Conservation (phyloP, 2,888 invertebrate genomes). For the Apocheima hispidaria region DNA sequence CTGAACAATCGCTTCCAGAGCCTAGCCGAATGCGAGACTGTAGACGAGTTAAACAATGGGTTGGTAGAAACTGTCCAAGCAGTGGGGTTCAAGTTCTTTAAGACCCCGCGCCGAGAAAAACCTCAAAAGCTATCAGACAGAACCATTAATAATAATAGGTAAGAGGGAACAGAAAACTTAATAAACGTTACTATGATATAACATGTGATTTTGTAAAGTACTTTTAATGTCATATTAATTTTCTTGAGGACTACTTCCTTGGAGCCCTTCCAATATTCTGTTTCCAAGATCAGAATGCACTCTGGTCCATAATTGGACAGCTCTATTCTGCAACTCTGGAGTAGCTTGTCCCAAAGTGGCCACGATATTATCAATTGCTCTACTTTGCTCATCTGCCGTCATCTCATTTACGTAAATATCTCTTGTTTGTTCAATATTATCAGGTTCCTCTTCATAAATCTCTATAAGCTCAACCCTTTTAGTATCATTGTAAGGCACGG, state of each 20-base stretch:
- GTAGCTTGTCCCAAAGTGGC: constrained; percentile 89
- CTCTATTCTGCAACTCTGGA: background rate
- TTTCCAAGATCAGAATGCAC: background rate
- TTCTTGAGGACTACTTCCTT: background rate
- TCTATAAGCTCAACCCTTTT: background rate
- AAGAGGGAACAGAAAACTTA: too few relatives aligned
- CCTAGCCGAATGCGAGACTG: too few relatives aligned
- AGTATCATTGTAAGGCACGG: constrained; percentile 89
- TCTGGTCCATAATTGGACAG: background rate
- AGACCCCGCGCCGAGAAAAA: too few relatives aligned
- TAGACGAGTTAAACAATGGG: too few relatives aligned
- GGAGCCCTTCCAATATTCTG: background rate
- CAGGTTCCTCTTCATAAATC: background rate
- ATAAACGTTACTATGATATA: too few relatives aligned
- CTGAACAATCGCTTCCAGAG: too few relatives aligned
- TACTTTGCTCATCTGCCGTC: constrained; percentile 88
- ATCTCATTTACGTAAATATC: background rate
- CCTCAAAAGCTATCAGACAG: too few relatives aligned
- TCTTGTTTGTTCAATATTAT: background rate
- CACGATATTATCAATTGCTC: constrained; percentile 93
- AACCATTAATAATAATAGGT: too few relatives aligned
- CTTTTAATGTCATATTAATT: background rate
- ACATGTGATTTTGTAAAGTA: too few relatives aligned
- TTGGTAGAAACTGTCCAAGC: too few relatives aligned
- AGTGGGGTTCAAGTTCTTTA: too few relatives aligned